These are phyloP conservation scores for Phenganax stokvisi DNA, from an alignment of 92 coral and sea anemone species.

Conservation along the genomic window DNA sequence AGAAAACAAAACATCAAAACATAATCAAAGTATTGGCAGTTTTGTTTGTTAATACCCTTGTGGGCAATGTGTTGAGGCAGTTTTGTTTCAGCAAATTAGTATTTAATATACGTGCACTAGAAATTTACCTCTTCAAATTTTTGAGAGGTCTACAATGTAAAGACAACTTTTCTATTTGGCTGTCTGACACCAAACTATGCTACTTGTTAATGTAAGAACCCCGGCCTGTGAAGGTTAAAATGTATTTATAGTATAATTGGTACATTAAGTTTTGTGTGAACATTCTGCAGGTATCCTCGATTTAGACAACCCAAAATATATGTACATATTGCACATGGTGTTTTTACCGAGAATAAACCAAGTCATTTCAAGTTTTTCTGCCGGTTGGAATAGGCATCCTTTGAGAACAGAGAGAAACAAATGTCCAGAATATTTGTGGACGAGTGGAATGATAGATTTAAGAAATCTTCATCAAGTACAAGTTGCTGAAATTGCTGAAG, in stretches of 20 bases:
- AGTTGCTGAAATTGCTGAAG: conserved; percentile 18
- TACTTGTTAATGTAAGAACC: too few species aligned
- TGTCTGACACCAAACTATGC: too few species aligned
- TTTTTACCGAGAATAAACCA: conserved; percentile 23
- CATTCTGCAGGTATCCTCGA: not conserved
- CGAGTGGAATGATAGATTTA: conserved; percentile 35
- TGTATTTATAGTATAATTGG: not conserved
- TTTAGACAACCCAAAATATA: conserved; percentile 11
- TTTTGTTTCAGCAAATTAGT: too few species aligned
- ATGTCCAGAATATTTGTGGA: conserved; percentile 30
- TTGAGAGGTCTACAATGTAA: too few species aligned
- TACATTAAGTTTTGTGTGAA: too few species aligned
- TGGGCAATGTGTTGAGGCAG: too few species aligned
- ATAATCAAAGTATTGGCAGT: too few species aligned
- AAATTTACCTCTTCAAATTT: too few species aligned
- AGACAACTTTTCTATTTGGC: too few species aligned
- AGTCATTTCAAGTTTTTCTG: conserved; percentile 14
- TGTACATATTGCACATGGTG: conserved; percentile 2
- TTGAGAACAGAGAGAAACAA: conserved; percentile 35
- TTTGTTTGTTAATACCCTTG: too few species aligned
- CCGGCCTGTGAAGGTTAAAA: not conserved
- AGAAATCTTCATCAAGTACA: conserved; percentile 7
- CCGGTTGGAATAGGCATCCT: not conserved
- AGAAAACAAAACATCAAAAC: too few species aligned
- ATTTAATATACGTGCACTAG: too few species aligned